Evolutionary conservation across 2,888 invertebrate genomes (phyloP), one percentile per base, ranked within the genome.

Genomic region (Dasysyrphus tricinctus): DNA sequence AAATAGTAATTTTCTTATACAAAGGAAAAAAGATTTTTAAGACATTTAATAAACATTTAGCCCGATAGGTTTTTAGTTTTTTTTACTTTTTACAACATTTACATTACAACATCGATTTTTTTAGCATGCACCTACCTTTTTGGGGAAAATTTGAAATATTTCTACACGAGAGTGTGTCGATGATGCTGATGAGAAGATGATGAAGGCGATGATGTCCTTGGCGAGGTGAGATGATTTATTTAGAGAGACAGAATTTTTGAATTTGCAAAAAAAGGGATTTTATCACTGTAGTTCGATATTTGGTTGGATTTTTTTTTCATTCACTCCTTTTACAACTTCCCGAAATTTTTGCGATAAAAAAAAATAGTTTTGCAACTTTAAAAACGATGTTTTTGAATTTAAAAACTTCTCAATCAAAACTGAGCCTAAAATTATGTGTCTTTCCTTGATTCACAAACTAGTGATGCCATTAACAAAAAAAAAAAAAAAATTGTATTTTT

Each of bases 31-130:
- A 54, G 19, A 65, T 65, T 65, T n/a, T 34, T 67, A 67, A 24
- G 67, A 83, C 73, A 83, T 74, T 80, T 65, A 80, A 57, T 37
- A 39, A 72, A 82, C 82, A 86, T 86, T 82, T 75, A 82, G 59
- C 70, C 82, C 78, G 81, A 79, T 74, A 54, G 61, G 14, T 61
- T 5, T 56, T n/a, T n/a, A 19, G 32, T 61, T 44, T 59, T 57
- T 75, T 67, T 59, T 75, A 39, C 24, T 9, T 65, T 77, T 85
- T 69, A 86, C 86, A 86, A 86, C 86, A 86, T 82, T 86, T 86
- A 86, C 78, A 82, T 86, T 86, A 86, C 86, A 86, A 86, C 86
- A 86, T 86, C 86, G 78, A 86, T n/a, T 82, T 86, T 84, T 79
- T 73, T 70, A 70, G 77, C 86, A 86, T 86, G 86, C 86, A 86